Evolutionary conservation across 2,797 vertebrate genomes (phyloP).

Genomic region (Octomys mimax): DNA sequence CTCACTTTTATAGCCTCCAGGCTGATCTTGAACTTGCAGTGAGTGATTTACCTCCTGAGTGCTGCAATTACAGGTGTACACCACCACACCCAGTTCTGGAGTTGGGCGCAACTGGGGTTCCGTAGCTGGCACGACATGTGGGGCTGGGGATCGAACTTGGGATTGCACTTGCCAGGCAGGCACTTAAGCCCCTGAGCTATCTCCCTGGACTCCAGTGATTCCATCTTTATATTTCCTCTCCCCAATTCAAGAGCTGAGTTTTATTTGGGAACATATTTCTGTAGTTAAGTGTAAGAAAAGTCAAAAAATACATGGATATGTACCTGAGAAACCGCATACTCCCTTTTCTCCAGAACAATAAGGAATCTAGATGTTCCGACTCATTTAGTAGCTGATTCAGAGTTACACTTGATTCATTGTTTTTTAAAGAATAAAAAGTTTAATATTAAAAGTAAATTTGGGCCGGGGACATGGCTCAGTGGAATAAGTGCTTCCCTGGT

Average conservation of each 20-base stretch:
- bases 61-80: too few relatives aligned
- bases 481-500: too few relatives aligned
- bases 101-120: too few relatives aligned
- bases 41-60: too few relatives aligned
- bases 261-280: neutral
- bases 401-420: neutral
- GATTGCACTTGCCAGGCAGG: too few relatives aligned
- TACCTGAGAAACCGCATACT: neutral
- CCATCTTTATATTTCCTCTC: neutral
- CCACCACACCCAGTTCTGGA: too few relatives aligned
- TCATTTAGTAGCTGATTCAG: neutral
- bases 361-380: neutral
- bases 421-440: neutral
- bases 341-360: neutral
- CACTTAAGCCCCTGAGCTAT: too few relatives aligned
- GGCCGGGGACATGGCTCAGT: too few relatives aligned
- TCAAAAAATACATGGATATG: neutral
- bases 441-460: slow-evolving; percentile 14
- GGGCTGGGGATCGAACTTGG: too few relatives aligned
- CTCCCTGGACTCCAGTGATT: neutral
- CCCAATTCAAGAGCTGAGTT: neutral
- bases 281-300: neutral
- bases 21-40: too few relatives aligned
- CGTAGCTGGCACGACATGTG: too few relatives aligned
- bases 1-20: too few relatives aligned